Conservation (phyloP, 2,113 vertebrate species). For the Salvelinus namaycush region DNA sequence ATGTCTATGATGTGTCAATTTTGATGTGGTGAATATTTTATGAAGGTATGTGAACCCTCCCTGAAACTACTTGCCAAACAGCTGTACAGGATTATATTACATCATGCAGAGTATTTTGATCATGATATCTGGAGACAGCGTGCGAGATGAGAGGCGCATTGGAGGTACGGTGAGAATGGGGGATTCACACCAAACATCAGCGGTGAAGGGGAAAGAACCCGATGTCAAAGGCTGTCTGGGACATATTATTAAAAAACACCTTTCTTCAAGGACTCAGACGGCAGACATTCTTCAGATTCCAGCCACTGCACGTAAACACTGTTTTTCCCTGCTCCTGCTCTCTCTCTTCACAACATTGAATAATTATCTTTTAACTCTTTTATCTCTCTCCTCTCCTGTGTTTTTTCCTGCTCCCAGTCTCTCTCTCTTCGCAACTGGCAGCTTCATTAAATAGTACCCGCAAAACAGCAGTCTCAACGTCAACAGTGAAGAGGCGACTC, state of each 20-base stretch:
- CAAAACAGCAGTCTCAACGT: too few relatives aligned
- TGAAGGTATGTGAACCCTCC: too few relatives aligned
- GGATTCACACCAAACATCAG: constrained; percentile 48
- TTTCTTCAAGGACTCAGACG: constrained; percentile 60
- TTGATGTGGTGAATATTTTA: not conserved
- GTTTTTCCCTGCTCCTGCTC: not conserved
- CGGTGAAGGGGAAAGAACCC: constrained; percentile 39
- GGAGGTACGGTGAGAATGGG: not conserved
- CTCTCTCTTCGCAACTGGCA: constrained; percentile 15
- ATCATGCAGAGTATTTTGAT: constrained; percentile 3
- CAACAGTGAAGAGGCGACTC: too few relatives aligned
- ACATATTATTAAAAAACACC: constrained; percentile 51
- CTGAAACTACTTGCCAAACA: not conserved
- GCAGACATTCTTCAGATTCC: constrained; percentile 73
- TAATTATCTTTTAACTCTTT: too few relatives aligned
- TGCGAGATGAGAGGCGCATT: constrained; percentile 6
- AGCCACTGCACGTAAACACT: constrained; percentile 52
- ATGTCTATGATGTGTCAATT: too few relatives aligned
- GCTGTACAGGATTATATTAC: not conserved
- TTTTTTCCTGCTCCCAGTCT: not conserved
- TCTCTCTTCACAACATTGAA: too few relatives aligned
- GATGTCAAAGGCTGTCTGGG: constrained; percentile 34
- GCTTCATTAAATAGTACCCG: not conserved
- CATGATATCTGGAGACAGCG: too few relatives aligned
- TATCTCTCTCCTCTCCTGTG: constrained; percentile 8